Base-by-base conservation (phyloP, 2,888 invertebrate species). In the Agonopterix alstromeriana region DNA sequence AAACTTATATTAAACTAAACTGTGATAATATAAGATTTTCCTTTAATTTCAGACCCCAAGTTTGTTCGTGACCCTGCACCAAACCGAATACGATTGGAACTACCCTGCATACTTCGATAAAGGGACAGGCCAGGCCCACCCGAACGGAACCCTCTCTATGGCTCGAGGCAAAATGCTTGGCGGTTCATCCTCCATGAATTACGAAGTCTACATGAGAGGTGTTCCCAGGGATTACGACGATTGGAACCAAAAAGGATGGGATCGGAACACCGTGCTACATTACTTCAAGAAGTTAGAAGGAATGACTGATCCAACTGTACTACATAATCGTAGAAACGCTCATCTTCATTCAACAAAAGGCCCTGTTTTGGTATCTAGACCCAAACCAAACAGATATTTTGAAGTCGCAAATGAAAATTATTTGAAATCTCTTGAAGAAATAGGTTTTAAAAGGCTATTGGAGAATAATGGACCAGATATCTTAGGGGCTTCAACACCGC, bases 161-260 rank as follows among this genome's bases (percentile, higher is more conserved):
- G 57, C 64, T 2, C 56, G 65, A 17, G 72, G 72, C 0, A 71
- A 69, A 54, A 63, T 67, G 61, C 58, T 73, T 3, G 72, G 72
- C 10, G 72, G 71, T 1, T 63, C 60, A 1, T 71, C 71, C 0
- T 63, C 67, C 1, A 60, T 53, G 35, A 73, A 73, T 53, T 69
- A 63, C 27, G 63, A 67, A 47, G 49, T 70, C 8, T 70, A 73
- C 42, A 48, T 64, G 3, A 56, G 72, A 45, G 72, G 72, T 10
- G 61, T 58, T 2, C 65, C 65, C 17, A 59, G 57, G 46, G 72
- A 73, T 47, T 73, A 65, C 45, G 60, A 71, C 8, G 62, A 63
- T 8, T 73, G 72, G 72, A 56, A 52, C 11, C 45, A 49, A 42
- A 61, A 64, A 10, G 71, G 70, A 0, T 73, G 72, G 72, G 55